These are phyloP conservation scores for Sesia bembeciformis DNA, from an alignment of 2,888 invertebrate species.

Conservation along the genomic window DNA sequence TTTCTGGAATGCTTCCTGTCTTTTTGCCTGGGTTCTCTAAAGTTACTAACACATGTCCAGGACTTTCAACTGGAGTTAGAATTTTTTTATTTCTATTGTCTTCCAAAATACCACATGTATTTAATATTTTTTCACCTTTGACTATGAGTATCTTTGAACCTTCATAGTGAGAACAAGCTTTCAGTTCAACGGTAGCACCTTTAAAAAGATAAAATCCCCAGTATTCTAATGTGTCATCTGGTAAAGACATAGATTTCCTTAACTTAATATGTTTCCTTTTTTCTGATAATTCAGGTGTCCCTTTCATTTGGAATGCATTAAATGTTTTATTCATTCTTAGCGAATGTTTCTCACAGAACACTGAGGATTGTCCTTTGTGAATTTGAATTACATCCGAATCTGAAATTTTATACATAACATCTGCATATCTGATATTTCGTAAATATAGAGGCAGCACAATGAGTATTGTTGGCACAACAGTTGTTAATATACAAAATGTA, in stretches of 20 bases:
- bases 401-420: constrained; percentile 84
- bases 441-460: constrained; percentile 86
- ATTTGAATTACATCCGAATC: constrained; percentile 91
- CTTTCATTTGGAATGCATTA: constrained; percentile 83
- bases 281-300: constrained; percentile 79
- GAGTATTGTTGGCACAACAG: constrained; percentile 82
- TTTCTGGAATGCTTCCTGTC: constrained; percentile 10
- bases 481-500: constrained; percentile 84
- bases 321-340: constrained; percentile 82
- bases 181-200: constrained; percentile 84
- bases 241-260: constrained; percentile 87
- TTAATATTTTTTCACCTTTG: constrained; percentile 83
- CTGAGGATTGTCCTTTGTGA: constrained; percentile 85
- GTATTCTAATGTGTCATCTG: constrained; percentile 90
- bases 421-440: constrained; percentile 83
- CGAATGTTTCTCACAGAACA: constrained; percentile 87
- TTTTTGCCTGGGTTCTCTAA: constrained; percentile 40
- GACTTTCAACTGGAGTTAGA: constrained; percentile 74
- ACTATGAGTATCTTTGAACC: constrained; percentile 88
- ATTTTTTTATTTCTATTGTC: constrained; percentile 78
- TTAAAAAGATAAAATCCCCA: constrained; percentile 90
- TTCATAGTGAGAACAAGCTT: constrained; percentile 85
- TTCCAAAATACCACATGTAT: constrained; percentile 85
- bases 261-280: constrained; percentile 83
- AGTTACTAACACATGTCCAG: constrained; percentile 69